These are phyloP conservation scores for Drosophila sordidapex DNA, from an alignment of 2,888 invertebrate species.

Conservation along the genomic window DNA sequence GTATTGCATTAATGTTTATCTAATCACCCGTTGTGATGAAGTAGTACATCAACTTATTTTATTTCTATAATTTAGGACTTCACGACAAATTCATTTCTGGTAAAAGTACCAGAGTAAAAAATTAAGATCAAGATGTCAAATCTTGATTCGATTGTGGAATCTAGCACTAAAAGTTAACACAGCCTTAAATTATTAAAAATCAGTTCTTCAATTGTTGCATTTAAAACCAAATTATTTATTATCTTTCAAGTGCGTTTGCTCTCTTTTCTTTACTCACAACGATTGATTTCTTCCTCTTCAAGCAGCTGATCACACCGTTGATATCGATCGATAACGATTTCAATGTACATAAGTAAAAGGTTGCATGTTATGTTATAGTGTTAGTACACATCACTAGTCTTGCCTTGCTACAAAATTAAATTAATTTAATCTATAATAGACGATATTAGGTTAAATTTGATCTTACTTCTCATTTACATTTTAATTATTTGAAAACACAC, in stretches of 20 bases:
- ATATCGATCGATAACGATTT: not conserved
- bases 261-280: not conserved
- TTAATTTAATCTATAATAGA: not conserved
- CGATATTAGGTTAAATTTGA: not conserved
- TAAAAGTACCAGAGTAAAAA: not conserved
- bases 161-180: too few species aligned
- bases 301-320: not conserved
- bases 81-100: not conserved
- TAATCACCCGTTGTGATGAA: conserved; percentile 18
- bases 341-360: not conserved
- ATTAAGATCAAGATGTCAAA: not conserved
- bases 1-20: conserved; percentile 56
- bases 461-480: not conserved
- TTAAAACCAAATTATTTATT: not conserved
- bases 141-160: too few species aligned
- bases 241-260: not conserved
- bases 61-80: not conserved
- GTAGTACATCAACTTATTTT: not conserved
- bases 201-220: too few species aligned
- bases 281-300: not conserved
- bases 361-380: not conserved
- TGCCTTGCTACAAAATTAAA: not conserved
- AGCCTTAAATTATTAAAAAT: too few species aligned
- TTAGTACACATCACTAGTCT: not conserved
- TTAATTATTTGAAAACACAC: not conserved